phyloP scores from a whole-genome alignment of 2,113 vertebrate genomes.

The Paradisaea rubra region DNA sequence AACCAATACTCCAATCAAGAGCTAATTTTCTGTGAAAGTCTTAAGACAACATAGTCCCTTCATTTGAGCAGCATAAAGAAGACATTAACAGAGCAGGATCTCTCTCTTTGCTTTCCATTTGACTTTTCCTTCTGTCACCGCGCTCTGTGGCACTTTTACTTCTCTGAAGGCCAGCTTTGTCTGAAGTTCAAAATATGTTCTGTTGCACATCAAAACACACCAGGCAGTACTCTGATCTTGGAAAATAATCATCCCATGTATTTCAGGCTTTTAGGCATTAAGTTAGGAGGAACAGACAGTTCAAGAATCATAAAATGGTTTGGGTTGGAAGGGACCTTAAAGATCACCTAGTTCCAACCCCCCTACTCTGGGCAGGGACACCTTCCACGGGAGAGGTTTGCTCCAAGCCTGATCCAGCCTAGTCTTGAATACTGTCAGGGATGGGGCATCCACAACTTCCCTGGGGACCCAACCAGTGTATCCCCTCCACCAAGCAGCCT shows the following conservation, averaged over 20 bases:
- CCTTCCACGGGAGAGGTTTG: neutral
- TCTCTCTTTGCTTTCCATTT: neutral
- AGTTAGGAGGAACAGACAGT: neutral
- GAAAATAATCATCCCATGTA: neutral
- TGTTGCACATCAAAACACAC: neutral
- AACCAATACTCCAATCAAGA: neutral
- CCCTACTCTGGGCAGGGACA: neutral
- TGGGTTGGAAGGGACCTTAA: neutral
- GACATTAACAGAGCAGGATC: neutral
- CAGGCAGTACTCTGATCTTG: neutral
- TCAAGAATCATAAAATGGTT: neutral
- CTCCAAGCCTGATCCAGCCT: neutral
- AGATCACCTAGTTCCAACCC: neutral
- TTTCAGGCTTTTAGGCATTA: neutral
- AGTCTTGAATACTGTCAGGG: neutral
- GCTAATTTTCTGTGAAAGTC: neutral
- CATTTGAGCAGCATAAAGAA: neutral
- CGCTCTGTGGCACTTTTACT: neutral
- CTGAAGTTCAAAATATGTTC: neutral
- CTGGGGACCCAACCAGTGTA: accelerated
- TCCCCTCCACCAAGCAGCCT: neutral
- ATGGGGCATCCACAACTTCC: neutral
- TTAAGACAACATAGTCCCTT: neutral
- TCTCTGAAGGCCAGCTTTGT: neutral
- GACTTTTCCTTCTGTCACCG: neutral